Percentiles rank a stretch among this genome's conserved stretches.
These are phyloP conservation scores for Sebastes melanostomus DNA, from an alignment of 2,797 vertebrate genomes.

Conservation along the genomic window DNA sequence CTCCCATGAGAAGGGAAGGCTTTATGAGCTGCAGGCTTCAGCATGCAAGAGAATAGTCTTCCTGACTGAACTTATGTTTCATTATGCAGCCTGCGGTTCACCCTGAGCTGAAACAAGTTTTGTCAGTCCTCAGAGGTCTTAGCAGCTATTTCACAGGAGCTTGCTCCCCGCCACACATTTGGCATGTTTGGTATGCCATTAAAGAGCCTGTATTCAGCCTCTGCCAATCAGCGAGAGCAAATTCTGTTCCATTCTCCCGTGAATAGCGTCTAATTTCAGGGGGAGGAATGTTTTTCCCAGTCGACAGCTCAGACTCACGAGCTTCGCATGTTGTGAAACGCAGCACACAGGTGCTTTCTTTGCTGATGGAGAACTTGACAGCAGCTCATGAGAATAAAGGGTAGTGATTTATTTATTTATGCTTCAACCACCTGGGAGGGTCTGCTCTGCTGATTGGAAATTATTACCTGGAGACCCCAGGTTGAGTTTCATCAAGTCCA, in stretches of 20 bases:
- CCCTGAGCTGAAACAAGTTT: not conserved
- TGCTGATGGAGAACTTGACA: not conserved
- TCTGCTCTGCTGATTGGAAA: constrained; percentile 11
- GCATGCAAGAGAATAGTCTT: not conserved
- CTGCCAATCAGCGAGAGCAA: not conserved
- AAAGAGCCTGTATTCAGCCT: not conserved
- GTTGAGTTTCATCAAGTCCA: not conserved
- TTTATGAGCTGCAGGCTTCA: not conserved
- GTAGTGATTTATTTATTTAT: not conserved
- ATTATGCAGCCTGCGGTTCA: not conserved
- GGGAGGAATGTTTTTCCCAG: not conserved
- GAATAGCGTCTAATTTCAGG: constrained; percentile 9
- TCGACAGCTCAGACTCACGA: not conserved
- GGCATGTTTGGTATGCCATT: not conserved
- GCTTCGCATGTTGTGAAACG: not conserved
- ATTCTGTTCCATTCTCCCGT: not conserved
- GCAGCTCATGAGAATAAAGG: not conserved
- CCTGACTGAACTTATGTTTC: not conserved
- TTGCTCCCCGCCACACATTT: not conserved
- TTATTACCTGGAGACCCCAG: constrained; percentile 1
- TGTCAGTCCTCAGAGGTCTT: not conserved
- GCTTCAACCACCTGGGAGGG: constrained; percentile 11
- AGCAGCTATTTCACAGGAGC: not conserved
- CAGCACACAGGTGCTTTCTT: not conserved
- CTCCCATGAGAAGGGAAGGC: not conserved